Evolutionary conservation across 2,113 vertebrate genomes (phyloP), one percentile per base, ranked within the genome.

Genomic region (Hirundichthys speculiger): DNA sequence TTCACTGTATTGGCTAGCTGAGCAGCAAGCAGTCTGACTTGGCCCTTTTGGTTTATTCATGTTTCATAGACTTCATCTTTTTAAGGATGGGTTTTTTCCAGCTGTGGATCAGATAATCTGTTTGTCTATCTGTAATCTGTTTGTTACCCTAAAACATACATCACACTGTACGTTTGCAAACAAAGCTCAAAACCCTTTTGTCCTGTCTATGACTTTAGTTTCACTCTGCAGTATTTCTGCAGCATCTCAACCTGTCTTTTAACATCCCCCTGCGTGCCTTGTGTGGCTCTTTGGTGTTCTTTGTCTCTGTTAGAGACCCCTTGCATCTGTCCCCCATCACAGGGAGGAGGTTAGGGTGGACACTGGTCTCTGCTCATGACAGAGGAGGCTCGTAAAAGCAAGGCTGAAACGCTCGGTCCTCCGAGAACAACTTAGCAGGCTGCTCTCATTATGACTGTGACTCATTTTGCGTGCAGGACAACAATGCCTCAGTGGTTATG

Each of bases 11-110:
- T 40, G 12, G 51, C 21, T 51, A 11, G 42, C 43, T 22, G 62
- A 79, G 56, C 59, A 69, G 65, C 51, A 39, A 48, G 48, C 51
- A 41, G 42, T 34, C 30, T 34, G 30, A 66, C 55, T 42, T 62
- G 16, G 63, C 51, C 39, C 68, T 82, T 62, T 18, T 86, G 49
- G 57, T 84, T 90, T 86, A 83, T 86, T 84, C 51, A 90, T 87
- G 53, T 75, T 68, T 69, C 40, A 71, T 82, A 41, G 49, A 50
- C 34, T 73, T 67, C 30, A 54, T 15, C 57, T 67, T 73, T 47
- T 56, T 50, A 13, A 13, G n/a, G 40, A 34, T 64, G 50, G 38
- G 13, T 52, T 1, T 51, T 21, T 20, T 19, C 38, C 34, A 43
- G 30, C 25, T 45, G 43, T 45, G 15, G n/a, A 45, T 34, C 11